phyloP scores from a whole-genome alignment of 2,797 vertebrate species.

The Galago senegalensis region DNA sequence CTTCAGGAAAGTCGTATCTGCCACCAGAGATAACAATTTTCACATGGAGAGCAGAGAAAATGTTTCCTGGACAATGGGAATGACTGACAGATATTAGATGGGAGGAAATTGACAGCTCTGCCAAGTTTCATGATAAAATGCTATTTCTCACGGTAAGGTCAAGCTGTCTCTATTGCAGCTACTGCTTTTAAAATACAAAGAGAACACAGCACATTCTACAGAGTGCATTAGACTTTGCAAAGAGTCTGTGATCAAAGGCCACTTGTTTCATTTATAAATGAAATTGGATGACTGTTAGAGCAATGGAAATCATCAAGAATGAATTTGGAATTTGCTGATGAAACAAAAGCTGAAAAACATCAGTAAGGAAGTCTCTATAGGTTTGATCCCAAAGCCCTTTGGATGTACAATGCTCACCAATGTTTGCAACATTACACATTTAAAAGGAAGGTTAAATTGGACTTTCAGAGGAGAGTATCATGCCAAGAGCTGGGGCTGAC shows the following conservation, averaged over 20 bases:
- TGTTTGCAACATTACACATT: slow-evolving; percentile 48
- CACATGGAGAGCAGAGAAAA: slow-evolving; percentile 77
- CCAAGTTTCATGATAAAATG: slow-evolving; percentile 85
- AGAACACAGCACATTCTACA: slow-evolving; percentile 61
- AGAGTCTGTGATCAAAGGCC: slow-evolving; percentile 66
- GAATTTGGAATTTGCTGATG: slow-evolving; percentile 73
- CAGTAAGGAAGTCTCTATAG: slow-evolving; percentile 36
- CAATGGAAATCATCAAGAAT: slow-evolving; percentile 61
- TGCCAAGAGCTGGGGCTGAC: neutral
- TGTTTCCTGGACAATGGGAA: slow-evolving; percentile 83
- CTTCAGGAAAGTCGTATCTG: slow-evolving; percentile 75
- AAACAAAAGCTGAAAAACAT: slow-evolving; percentile 64
- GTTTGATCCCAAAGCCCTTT: slow-evolving; percentile 42
- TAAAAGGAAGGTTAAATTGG: slow-evolving; percentile 58
- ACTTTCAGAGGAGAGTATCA: slow-evolving; percentile 36
- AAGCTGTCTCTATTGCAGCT: slow-evolving; percentile 69
- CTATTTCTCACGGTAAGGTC: slow-evolving; percentile 85
- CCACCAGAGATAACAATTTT: slow-evolving; percentile 84
- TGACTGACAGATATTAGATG: slow-evolving; percentile 82
- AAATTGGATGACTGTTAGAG: slow-evolving; percentile 63
- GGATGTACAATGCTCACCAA: slow-evolving; percentile 14
- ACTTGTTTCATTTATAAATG: slow-evolving; percentile 74
- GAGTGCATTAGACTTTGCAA: slow-evolving; percentile 59
- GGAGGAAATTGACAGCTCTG: slow-evolving; percentile 82
- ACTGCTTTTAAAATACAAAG: slow-evolving; percentile 77